Conservation (phyloP, 2,888 invertebrate genomes). For the Caenorhabditis sinica region DNA sequence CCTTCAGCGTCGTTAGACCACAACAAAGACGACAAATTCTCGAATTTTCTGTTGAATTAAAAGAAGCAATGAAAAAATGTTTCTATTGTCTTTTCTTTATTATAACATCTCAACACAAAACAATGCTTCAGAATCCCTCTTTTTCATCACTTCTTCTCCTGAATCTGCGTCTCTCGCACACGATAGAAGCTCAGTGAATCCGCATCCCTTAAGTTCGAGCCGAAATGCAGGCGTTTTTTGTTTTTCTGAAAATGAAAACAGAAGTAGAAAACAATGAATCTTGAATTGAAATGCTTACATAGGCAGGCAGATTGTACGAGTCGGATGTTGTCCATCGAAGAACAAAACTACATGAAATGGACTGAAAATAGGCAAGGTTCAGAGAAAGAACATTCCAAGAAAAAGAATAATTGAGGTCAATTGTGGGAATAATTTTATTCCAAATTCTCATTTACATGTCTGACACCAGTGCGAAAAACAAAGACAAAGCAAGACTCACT, state of each 20-base stretch:
- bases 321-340: slow-evolving; percentile 51
- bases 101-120: slow-evolving; percentile 20
- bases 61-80: slow-evolving; percentile 38
- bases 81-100: slow-evolving; percentile 23
- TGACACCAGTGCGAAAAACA: not conserved
- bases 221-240: slow-evolving; percentile 52
- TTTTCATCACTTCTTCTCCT: slow-evolving; percentile 5
- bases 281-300: slow-evolving; percentile 28
- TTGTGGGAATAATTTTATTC: not conserved
- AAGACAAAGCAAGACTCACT: slow-evolving; percentile 6
- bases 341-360: slow-evolving; percentile 43
- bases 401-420: slow-evolving; percentile 7
- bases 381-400: not conserved
- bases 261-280: slow-evolving; percentile 30
- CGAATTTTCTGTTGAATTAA: slow-evolving; percentile 36
- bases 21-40: not conserved
- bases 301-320: slow-evolving; percentile 43
- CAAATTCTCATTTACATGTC: slow-evolving; percentile 16
- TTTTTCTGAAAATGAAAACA: slow-evolving; percentile 41
- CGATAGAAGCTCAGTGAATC: slow-evolving; percentile 34
- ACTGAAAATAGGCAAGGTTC: slow-evolving; percentile 18
- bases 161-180: slow-evolving; percentile 12
- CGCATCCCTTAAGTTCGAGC: slow-evolving; percentile 32
- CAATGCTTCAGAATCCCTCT: not conserved
- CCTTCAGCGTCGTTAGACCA: slow-evolving; percentile 26